Evolutionary conservation across 2,888 invertebrate genomes (phyloP), one percentile per base, ranked within the genome.

Genomic region (Oxytorus armatus): DNA sequence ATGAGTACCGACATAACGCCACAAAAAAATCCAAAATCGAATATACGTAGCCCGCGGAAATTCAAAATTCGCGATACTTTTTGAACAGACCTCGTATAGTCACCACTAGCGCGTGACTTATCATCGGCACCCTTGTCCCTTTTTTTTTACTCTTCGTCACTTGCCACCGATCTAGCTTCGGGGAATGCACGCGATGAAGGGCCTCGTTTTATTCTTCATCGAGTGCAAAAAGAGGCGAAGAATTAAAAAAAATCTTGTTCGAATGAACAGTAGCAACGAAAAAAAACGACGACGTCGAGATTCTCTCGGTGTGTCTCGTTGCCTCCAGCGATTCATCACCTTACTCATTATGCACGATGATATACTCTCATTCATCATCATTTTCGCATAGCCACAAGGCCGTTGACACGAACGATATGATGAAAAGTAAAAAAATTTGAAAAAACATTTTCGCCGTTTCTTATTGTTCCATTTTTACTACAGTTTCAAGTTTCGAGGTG

Each of bases 301-400:
- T 11, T 18, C 5, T 51, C 14, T 8, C 3, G 39, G 10, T 42
- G 39, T n/a, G 18, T 18, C 23, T 73, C 25, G 16, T 33, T 16
- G 18, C 61, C 53, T 14, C 53, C 11, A 66, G 73, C 59, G 72
- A 73, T 78, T 73, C 73, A 78, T 78, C 78, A 73, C 33, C 61
- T 53, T 53, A 11, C 44, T 33, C 5, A 36, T 61, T 78, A 47
- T 63, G 18, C 66, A 51, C 65, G 59, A 75, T 72, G 61, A 63
- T 61, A 73, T 68, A n/a, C n/a, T 59, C 57, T 11, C 55, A 8
- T 61, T 16, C 51, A 39, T 29, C 16, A 36, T 66, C 14, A 33
- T 36, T 65, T 21, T 33, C 14, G 0, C 3, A 57, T 66, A 18
- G 7, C 14, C 42, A 23, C 10, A 1, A 39, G 49, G 16, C 51